phyloP scores from a whole-genome alignment of 2,888 invertebrate species.

The Autographa gamma region DNA sequence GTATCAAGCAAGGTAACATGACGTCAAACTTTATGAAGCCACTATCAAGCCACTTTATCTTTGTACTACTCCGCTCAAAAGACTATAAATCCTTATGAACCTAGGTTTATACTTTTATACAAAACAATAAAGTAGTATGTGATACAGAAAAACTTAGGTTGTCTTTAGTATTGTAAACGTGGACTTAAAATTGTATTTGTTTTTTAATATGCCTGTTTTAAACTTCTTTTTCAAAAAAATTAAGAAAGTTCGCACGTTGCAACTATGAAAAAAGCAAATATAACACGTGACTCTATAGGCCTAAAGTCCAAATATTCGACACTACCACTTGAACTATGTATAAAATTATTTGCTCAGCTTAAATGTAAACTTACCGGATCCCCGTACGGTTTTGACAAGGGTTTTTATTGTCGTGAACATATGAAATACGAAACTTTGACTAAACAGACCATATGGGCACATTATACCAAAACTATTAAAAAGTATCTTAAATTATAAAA shows the following conservation, averaged over 20 bases:
- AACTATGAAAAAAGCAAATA: no score
- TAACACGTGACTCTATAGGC: no score
- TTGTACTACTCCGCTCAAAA: slow-evolving; percentile 22
- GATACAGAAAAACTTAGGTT: slow-evolving; percentile 6
- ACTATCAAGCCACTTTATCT: slow-evolving; percentile 43
- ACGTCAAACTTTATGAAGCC: slow-evolving; percentile 33
- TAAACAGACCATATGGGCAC: not conserved
- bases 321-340: no score
- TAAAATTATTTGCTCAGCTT: no score
- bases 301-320: no score
- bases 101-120: slow-evolving; percentile 9
- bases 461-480: not conserved
- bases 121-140: slow-evolving; percentile 37
- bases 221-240: no score
- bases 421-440: not conserved
- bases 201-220: no score
- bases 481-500: not conserved
- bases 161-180: not conserved
- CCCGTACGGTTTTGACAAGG: no score
- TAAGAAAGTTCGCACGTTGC: no score
- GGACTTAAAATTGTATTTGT: no score
- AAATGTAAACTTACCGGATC: no score
- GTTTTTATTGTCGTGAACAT: no score
- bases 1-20: slow-evolving; percentile 9
- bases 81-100: slow-evolving; percentile 30